phyloP scores from a whole-genome alignment of 2,888 invertebrate genomes.

The Pollenia angustigena region DNA sequence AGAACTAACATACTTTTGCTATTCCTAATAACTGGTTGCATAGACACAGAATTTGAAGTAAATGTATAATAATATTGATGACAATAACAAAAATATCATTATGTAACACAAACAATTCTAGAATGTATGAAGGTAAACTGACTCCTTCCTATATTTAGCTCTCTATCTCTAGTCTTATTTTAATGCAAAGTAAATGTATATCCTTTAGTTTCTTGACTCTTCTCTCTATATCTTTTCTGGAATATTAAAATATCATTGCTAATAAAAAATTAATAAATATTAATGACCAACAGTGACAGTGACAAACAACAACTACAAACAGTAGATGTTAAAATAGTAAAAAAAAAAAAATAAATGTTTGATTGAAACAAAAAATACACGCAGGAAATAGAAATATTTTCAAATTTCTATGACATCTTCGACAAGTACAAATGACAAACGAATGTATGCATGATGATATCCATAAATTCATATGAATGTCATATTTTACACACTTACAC shows the following conservation, averaged over 20 bases:
- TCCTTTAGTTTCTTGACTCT: slow-evolving; percentile 8
- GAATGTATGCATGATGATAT: slow-evolving; percentile 55
- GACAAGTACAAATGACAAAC: slow-evolving; percentile 69
- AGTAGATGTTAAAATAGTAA: neutral
- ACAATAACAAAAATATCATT: slow-evolving; percentile 49
- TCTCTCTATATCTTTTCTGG: neutral
- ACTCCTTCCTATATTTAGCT: neutral
- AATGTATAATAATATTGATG: slow-evolving; percentile 67
- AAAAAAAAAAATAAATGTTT: slow-evolving; percentile 50
- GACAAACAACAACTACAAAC: slow-evolving; percentile 71
- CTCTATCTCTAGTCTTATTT: neutral
- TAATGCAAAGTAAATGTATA: slow-evolving; percentile 12
- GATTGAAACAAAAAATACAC: slow-evolving; percentile 57
- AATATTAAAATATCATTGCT: slow-evolving; percentile 69
- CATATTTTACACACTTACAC: slow-evolving; percentile 50
- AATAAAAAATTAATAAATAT: slow-evolving; percentile 80
- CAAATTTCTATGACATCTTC: slow-evolving; percentile 63
- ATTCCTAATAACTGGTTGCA: slow-evolving; percentile 3
- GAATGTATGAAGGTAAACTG: neutral
- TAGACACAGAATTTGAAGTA: slow-evolving; percentile 9
- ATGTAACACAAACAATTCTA: slow-evolving; percentile 4
- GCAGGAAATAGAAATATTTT: slow-evolving; percentile 8
- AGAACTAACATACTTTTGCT: neutral
- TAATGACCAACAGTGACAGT: slow-evolving; percentile 80
- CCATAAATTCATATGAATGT: slow-evolving; percentile 72